Evolutionary conservation across 2,888 invertebrate species (phyloP).

Genomic region (Agrenia bidenticulata): DNA sequence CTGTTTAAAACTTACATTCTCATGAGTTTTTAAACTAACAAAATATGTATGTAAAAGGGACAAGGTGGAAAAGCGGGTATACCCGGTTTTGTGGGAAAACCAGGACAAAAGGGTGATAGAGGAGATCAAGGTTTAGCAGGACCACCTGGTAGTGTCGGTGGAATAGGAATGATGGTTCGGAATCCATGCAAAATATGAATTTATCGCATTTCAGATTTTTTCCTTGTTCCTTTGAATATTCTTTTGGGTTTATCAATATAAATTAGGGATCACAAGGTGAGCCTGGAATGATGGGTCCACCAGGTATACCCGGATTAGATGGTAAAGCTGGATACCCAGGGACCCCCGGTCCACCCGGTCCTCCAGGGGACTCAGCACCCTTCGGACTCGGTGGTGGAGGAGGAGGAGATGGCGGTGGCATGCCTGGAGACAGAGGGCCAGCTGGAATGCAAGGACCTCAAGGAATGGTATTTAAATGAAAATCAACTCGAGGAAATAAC

Average conservation of each 20-base stretch:
- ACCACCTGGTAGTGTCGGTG: slow-evolving; percentile 55
- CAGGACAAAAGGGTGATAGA: slow-evolving; percentile 57
- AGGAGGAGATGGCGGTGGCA: slow-evolving; percentile 42
- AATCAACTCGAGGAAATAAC: not conserved
- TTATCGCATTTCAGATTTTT: too few relatives aligned
- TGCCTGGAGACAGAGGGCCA: slow-evolving; percentile 54
- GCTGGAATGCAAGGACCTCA: slow-evolving; percentile 48
- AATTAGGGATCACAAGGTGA: slow-evolving; percentile 59
- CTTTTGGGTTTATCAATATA: too few relatives aligned
- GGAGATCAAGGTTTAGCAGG: slow-evolving; percentile 58
- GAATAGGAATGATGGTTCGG: slow-evolving; percentile 53
- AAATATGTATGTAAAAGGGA: too few relatives aligned
- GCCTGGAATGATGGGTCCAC: slow-evolving; percentile 49
- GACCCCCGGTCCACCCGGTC: slow-evolving; percentile 52
- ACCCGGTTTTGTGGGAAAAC: slow-evolving; percentile 57
- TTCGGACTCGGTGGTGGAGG: slow-evolving; percentile 33
- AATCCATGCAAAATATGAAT: slow-evolving; percentile 1
- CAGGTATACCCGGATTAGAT: slow-evolving; percentile 54
- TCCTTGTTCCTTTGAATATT: too few relatives aligned
- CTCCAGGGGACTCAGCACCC: slow-evolving; percentile 53
- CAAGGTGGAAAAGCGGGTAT: slow-evolving; percentile 57
- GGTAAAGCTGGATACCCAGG: slow-evolving; percentile 48
- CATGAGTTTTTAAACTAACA: too few relatives aligned
- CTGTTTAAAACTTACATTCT: too few relatives aligned
- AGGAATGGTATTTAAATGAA: slow-evolving; percentile 45